These are phyloP conservation scores for Bos javanicus DNA, from an alignment of 2,113 vertebrate species.

Conservation along the genomic window DNA sequence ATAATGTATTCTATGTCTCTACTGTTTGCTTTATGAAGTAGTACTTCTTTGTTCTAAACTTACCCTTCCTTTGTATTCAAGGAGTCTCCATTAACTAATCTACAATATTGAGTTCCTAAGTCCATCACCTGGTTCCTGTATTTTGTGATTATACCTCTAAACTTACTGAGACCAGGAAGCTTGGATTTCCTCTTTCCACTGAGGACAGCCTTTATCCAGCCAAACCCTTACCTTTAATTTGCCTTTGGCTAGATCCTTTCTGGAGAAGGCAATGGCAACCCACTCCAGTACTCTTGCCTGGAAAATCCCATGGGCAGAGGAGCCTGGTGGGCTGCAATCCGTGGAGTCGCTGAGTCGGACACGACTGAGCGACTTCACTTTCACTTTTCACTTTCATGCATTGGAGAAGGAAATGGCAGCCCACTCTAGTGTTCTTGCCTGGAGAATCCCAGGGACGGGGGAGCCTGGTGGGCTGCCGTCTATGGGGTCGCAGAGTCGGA, in stretches of 20 bases:
- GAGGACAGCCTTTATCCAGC: neutral
- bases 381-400: no score
- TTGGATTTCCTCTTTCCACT: neutral
- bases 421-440: no score
- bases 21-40: neutral
- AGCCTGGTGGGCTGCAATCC: no score
- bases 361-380: no score
- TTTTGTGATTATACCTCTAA: neutral
- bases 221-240: neutral
- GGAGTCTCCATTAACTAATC: neutral
- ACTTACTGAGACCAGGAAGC: neutral
- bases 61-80: neutral
- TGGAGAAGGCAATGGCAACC: neutral
- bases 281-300: no score
- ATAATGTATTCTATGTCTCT: neutral
- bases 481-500: no score
- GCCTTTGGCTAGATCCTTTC: neutral
- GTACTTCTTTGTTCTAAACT: neutral
- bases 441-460: no score
- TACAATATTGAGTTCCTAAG: neutral
- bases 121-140: neutral
- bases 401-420: no score
- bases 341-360: no score
- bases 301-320: no score
- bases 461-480: no score